Evolutionary conservation across 1,140 invertebrate genomes (phyloP).

Genomic region (Nymphalis io): DNA sequence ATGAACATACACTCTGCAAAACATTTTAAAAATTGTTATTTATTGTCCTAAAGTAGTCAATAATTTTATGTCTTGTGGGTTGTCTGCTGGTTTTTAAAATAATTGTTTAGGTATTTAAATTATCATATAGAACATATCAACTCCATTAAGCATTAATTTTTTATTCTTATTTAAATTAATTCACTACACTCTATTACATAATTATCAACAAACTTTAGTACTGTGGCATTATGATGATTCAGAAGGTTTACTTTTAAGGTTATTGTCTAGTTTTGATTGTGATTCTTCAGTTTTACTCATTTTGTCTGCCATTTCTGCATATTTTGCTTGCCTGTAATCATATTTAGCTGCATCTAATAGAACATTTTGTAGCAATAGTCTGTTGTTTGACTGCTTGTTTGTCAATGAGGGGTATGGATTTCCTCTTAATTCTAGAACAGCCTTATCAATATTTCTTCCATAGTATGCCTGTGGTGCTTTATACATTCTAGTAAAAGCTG

Average conservation of each 20-base stretch:
- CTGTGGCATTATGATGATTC: neutral
- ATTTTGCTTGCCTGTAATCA: constrained; percentile 82
- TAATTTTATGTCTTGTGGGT: too few species aligned
- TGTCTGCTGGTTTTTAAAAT: too few species aligned
- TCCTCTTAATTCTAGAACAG: constrained; percentile 90
- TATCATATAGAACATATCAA: neutral
- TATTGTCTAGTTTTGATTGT: constrained; percentile 4
- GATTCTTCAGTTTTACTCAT: constrained; percentile 53
- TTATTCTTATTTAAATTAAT: neutral
- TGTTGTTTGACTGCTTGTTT: constrained; percentile 81
- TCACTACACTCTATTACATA: neutral
- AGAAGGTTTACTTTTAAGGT: constrained; percentile 10
- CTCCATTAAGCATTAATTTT: neutral
- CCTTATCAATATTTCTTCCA: constrained; percentile 74
- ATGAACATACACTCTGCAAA: too few species aligned
- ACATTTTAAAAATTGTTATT: too few species aligned
- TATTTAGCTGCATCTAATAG: constrained; percentile 87
- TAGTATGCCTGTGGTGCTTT: constrained; percentile 85
- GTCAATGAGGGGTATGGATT: constrained; percentile 84
- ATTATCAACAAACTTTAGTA: neutral
- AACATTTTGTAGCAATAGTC: constrained; percentile 86
- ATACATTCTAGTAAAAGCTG: constrained; percentile 87
- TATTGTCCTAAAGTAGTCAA: too few species aligned
- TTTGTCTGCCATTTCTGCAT: constrained; percentile 74
- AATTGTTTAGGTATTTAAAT: neutral